Percentiles rank a stretch among this genome's conserved stretches.
Conservation (phyloP, 2,888 invertebrate genomes). For the Ornithoptera alexandrae region DNA sequence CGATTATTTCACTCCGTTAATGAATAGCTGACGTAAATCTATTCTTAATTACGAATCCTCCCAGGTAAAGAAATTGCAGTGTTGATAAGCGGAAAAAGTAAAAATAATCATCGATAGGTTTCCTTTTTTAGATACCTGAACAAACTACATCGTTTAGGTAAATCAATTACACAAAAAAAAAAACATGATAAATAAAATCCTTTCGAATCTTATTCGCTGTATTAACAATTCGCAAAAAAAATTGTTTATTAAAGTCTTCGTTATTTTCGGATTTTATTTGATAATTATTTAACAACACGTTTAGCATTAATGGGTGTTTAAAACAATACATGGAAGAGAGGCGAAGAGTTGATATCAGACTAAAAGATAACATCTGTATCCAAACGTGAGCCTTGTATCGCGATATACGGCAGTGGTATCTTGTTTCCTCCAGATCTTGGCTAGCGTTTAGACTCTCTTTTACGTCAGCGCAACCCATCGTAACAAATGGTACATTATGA, state of each 20-base stretch:
- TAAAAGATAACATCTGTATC: no score
- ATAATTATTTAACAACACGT: background rate
- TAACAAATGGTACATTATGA: background rate
- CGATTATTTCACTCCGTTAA: conserved; percentile 18
- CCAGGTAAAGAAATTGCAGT: background rate
- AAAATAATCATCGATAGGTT: background rate
- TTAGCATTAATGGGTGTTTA: no score
- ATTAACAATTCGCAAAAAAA: background rate
- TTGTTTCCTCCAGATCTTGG: background rate
- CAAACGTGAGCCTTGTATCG: background rate
- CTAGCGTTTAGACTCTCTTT: background rate
- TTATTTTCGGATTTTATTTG: background rate
- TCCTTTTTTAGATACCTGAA: background rate
- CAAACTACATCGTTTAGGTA: no score
- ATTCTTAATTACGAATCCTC: conserved; percentile 2
- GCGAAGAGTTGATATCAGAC: background rate
- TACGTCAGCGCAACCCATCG: background rate
- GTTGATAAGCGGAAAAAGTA: background rate
- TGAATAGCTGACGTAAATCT: conserved; percentile 4
- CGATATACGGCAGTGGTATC: background rate
- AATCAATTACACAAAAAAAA: no score
- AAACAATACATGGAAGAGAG: background rate
- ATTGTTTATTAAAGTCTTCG: background rate
- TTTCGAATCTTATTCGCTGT: no score
- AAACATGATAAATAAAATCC: no score